A percentile compares a stretch with the other conserved stretches of the same genome.
These are phyloP conservation scores for Hemiprocne comata DNA, from an alignment of 2,113 vertebrate genomes.

Conservation along the genomic window DNA sequence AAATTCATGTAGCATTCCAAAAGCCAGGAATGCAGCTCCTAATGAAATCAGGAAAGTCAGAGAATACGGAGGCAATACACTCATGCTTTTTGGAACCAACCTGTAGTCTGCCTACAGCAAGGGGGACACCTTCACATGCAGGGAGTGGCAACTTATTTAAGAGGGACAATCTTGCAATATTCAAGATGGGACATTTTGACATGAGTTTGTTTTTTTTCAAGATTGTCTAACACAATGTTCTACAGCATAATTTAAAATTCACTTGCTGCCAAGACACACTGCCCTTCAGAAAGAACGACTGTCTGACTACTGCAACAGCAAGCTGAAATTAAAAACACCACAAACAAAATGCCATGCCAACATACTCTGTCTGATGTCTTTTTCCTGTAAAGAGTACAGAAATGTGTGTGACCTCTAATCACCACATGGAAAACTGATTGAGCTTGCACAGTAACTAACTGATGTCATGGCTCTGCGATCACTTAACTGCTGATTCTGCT, in stretches of 20 bases:
- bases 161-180: not conserved
- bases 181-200: not conserved
- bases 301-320: not conserved
- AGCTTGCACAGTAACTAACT: not conserved
- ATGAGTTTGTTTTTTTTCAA: accelerated
- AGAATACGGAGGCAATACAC: not conserved
- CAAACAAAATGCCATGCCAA: not conserved
- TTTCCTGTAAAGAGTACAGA: not conserved
- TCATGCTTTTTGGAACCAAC: not conserved
- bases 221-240: not conserved
- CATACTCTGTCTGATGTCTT: not conserved
- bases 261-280: not conserved
- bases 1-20: not conserved
- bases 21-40: not conserved
- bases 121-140: not conserved
- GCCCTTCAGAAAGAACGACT: not conserved
- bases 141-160: accelerated
- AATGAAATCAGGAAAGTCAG: not conserved
- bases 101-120: not conserved
- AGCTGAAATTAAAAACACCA: not conserved
- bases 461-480: not conserved
- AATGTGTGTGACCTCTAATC: not conserved
- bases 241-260: not conserved
- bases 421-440: not conserved
- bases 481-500: not conserved